Evolutionary conservation across 2,797 vertebrate species (phyloP).

Genomic region (Characodon lateralis): DNA sequence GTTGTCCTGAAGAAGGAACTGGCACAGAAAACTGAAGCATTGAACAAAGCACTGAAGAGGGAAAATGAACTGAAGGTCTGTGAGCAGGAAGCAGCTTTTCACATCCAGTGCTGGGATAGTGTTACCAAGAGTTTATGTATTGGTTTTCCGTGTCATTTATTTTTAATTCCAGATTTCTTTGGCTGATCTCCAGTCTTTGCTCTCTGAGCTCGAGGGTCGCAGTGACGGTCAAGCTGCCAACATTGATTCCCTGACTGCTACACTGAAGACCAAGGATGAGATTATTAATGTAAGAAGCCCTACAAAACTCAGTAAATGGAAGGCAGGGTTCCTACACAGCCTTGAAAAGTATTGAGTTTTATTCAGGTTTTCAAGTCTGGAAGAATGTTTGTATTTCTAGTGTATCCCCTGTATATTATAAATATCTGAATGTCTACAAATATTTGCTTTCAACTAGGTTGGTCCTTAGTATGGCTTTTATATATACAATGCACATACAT

Average conservation of each 20-base stretch:
- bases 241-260: slow-evolving; percentile 76
- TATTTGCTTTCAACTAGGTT: neutral
- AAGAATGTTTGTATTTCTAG: neutral
- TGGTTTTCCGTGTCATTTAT: neutral
- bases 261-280: slow-evolving; percentile 81
- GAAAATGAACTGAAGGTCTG: slow-evolving; percentile 83
- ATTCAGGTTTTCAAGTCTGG: neutral
- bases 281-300: slow-evolving; percentile 77
- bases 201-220: slow-evolving; percentile 76
- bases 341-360: neutral
- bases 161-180: slow-evolving; percentile 70
- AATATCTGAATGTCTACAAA: neutral
- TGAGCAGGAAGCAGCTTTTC: slow-evolving; percentile 3
- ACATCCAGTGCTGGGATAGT: neutral
- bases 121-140: neutral
- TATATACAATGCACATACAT: neutral
- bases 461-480: neutral
- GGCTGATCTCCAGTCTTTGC: slow-evolving; percentile 73
- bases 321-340: neutral
- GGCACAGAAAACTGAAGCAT: slow-evolving; percentile 76
- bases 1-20: slow-evolving; percentile 82
- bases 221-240: slow-evolving; percentile 73
- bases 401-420: neutral
- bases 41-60: slow-evolving; percentile 81
- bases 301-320: neutral